Evolutionary conservation across 2,113 vertebrate species (phyloP).

Genomic region (Halichoeres trimaculatus): DNA sequence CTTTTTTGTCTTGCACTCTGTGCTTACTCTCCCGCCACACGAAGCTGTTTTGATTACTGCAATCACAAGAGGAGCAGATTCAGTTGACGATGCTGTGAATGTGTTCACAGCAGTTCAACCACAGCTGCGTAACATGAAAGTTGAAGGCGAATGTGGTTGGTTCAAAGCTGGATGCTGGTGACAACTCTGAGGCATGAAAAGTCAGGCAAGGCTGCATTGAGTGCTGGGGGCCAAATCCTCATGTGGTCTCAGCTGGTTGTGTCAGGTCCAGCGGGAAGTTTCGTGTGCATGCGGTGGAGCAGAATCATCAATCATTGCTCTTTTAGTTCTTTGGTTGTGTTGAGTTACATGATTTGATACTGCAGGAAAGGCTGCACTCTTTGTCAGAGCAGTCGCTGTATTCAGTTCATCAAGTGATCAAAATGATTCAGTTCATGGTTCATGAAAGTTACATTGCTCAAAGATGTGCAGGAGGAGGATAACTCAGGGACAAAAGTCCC

Average conservation of each 20-base stretch:
- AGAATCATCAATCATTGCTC: conserved; percentile 29
- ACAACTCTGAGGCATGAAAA: not conserved
- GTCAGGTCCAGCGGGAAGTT: conserved; percentile 3
- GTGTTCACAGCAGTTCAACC: not conserved
- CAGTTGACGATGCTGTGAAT: not conserved
- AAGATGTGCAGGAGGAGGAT: conserved; percentile 7
- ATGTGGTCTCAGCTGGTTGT: conserved; percentile 29
- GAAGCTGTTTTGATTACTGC: conserved; percentile 9
- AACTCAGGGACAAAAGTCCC: conserved; percentile 16
- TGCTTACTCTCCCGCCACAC: not conserved
- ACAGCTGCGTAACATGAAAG: not conserved
- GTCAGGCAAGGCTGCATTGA: not conserved
- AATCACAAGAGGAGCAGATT: not conserved
- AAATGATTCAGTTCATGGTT: conserved; percentile 18
- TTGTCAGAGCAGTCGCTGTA: not conserved
- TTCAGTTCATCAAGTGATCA: conserved; percentile 9
- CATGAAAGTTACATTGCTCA: conserved; percentile 24
- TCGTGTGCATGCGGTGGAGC: conserved; percentile 24
- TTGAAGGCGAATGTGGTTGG: not conserved
- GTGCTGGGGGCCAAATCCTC: not conserved
- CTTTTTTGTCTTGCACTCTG: not conserved
- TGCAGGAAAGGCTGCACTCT: not conserved
- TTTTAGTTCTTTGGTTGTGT: conserved; percentile 8
- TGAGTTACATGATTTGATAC: not conserved
- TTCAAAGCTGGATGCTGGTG: not conserved